Evolutionary conservation across 1,140 invertebrate genomes (phyloP), one percentile per base, ranked within the genome.

Genomic region (Rhynchophorus ferrugineus): DNA sequence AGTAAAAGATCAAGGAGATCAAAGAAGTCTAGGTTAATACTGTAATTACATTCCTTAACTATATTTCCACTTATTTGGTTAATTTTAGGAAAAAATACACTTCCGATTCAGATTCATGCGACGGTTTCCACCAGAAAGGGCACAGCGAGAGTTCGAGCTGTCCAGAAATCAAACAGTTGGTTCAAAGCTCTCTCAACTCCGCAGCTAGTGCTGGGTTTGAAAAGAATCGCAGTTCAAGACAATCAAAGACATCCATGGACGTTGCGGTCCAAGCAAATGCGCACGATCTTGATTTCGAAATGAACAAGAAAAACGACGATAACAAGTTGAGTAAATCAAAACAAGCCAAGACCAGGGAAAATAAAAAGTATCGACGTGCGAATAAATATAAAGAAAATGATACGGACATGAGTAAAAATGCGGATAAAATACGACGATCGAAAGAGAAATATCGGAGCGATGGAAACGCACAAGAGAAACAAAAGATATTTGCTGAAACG

Each of bases 181-280:
- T 75, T 21, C 71, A 70, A 62, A 78, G 66, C 62, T 76, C 67
- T 6, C 68, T 64, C 61, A 75, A 58, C 54, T 73, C 63, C 41
- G 76, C 59, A 35, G 61, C 75, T 61, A 71, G 76, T 49, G 59
- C 72, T 60, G 69, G 70, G 61, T 17, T 62, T 58, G 3, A 65
- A 60, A 75, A 63, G 44, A 67, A 62, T 36, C 41, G 61, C 21
- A 57, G 58, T 0, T 64, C 63, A 16, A 59, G 65, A 52, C 66
- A 67, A 42, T 65, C 64, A 13, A 65, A 67, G 48, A 64, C 59
- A 2, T 65, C 63, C 3, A 67, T 61, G 68, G 75, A 78, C 54
- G 74, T 77, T 16, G 75, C 74, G 43, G 74, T 75, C 11, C 78
- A 81, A 56, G 74, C 75, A 0, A 79, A 76, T 63, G 78, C 77